Evolutionary conservation across 1,140 invertebrate genomes (phyloP).

Genomic region (Aphelenchoides avenae): DNA sequence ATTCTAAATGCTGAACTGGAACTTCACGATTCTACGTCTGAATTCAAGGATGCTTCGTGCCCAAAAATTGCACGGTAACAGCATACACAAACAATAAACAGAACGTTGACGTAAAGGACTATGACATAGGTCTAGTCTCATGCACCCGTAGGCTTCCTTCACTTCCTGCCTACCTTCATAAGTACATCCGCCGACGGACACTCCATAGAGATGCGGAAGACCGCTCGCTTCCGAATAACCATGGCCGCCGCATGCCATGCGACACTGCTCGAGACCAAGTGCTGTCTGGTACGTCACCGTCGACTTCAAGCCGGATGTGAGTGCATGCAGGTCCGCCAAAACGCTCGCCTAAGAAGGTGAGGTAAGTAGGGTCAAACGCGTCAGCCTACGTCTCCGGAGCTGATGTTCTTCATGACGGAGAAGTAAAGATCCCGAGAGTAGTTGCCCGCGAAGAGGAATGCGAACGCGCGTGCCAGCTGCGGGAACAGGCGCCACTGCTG

Average conservation of each 20-base stretch:
- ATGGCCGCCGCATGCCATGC: constrained; percentile 84
- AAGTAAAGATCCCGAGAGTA: constrained; percentile 65
- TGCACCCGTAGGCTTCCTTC: too few relatives aligned
- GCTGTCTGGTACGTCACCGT: constrained; percentile 67
- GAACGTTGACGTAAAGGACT: too few relatives aligned
- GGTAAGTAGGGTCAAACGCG: too few relatives aligned
- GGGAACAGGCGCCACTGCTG: constrained; percentile 87
- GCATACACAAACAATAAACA: too few relatives aligned
- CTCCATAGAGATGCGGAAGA: constrained; percentile 18
- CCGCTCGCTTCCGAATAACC: constrained; percentile 68
- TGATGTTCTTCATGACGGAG: constrained; percentile 67
- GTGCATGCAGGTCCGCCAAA: constrained; percentile 72
- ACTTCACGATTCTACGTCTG: too few relatives aligned
- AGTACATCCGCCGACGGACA: constrained; percentile 76
- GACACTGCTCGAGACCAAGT: constrained; percentile 63
- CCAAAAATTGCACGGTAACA: too few relatives aligned
- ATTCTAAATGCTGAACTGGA: too few relatives aligned
- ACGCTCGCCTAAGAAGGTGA: constrained; percentile 69
- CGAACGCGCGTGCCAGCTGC: constrained; percentile 73
- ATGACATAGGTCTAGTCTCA: too few relatives aligned
- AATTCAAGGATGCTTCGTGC: too few relatives aligned
- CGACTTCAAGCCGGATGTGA: constrained; percentile 84
- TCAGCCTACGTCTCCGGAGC: constrained; percentile 25
- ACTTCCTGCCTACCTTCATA: too few relatives aligned
- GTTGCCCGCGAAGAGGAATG: constrained; percentile 69